These are phyloP conservation scores for Polylopha cassiicola DNA, from an alignment of 2,888 invertebrate genomes.

Conservation along the genomic window DNA sequence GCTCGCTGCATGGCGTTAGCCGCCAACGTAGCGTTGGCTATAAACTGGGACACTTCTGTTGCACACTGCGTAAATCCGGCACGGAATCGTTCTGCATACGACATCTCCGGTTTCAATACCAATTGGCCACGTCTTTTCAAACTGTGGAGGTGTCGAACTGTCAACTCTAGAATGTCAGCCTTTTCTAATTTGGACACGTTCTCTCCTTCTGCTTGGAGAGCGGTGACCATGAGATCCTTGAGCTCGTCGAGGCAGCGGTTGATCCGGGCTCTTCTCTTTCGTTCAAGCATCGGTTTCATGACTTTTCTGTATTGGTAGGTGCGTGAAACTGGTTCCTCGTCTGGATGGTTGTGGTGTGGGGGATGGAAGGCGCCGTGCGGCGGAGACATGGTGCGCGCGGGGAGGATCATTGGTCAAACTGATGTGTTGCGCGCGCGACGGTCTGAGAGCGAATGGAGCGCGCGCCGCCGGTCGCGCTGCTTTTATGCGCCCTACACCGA, in stretches of 20 bases:
- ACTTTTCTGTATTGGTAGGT: constrained; percentile 96
- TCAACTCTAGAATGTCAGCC: constrained; percentile 90
- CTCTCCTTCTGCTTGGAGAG: constrained; percentile 91
- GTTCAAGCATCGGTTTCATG: constrained; percentile 93
- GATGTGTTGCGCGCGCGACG: constrained; percentile 65
- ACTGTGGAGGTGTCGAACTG: constrained; percentile 90
- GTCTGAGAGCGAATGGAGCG: constrained; percentile 70
- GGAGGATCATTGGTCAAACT: constrained; percentile 71
- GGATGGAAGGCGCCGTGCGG: constrained; percentile 72
- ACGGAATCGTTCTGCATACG: constrained; percentile 87
- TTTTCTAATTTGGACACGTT: constrained; percentile 92
- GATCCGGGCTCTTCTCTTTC: constrained; percentile 91
- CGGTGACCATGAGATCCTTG: constrained; percentile 91
- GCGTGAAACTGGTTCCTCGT: constrained; percentile 84
- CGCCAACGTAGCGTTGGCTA: constrained; percentile 81
- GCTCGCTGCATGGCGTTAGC: constrained; percentile 82
- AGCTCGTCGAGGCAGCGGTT: constrained; percentile 93
- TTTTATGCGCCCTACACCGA: constrained; percentile 74
- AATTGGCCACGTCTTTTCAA: constrained; percentile 82
- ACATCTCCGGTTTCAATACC: constrained; percentile 79
- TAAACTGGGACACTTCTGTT: constrained; percentile 87
- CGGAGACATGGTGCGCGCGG: constrained; percentile 71
- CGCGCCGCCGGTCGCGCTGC: constrained; percentile 56
- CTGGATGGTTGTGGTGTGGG: constrained; percentile 57
- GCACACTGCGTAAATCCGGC: constrained; percentile 93